Percentiles rank a stretch among this genome's conserved stretches.
Conservation (phyloP, 2,113 vertebrate genomes). For the Macroglossus sobrinus region DNA sequence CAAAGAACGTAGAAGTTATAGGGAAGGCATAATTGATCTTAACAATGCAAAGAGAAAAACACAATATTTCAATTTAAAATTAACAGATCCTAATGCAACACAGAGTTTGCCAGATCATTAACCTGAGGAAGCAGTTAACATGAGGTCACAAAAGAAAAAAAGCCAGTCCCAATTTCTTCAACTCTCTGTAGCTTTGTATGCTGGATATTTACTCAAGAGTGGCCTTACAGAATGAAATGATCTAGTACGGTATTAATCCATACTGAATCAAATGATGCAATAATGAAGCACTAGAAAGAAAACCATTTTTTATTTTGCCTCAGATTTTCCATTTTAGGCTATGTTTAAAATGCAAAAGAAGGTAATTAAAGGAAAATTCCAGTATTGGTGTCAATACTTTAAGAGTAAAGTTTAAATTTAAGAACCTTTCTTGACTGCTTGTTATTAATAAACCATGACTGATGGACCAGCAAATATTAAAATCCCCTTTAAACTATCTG, state of each 20-base stretch:
- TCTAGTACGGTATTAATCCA: not conserved
- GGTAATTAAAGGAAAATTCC: conserved; percentile 54
- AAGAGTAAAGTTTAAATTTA: conserved; percentile 44
- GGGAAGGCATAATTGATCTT: not conserved
- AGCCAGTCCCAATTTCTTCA: not conserved
- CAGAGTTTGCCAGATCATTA: not conserved
- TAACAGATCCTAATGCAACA: not conserved
- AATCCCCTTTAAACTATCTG: conserved; percentile 2
- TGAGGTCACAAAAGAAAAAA: not conserved
- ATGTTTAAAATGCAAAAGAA: conserved; percentile 46
- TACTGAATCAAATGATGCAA: conserved; percentile 4
- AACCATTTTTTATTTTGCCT: not conserved
- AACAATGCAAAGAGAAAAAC: not conserved
- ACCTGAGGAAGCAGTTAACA: conserved; percentile 8
- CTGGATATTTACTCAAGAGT: not conserved
- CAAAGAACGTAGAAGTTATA: not conserved
- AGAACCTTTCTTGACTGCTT: conserved; percentile 28
- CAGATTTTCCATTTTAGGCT: conserved; percentile 35
- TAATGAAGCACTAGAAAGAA: not conserved
- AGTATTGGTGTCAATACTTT: conserved; percentile 17
- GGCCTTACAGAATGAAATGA: not conserved
- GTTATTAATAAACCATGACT: conserved; percentile 10
- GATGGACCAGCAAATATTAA: not conserved
- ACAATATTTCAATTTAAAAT: conserved; percentile 33
- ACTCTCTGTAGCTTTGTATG: not conserved